phyloP scores from a whole-genome alignment of 2,888 invertebrate species.

The Sinotaia quadrata region DNA sequence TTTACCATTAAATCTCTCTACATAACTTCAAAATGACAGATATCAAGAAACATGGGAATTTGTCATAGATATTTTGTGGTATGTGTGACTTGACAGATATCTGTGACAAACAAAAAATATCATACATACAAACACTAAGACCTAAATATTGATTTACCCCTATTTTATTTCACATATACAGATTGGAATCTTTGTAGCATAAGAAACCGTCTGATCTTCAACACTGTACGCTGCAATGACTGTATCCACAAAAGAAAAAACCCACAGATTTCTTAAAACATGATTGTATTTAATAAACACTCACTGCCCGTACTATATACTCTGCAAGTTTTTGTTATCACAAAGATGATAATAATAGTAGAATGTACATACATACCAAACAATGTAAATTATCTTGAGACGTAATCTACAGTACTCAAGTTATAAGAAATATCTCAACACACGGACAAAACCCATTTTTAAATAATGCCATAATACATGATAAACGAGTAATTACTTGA shows the following conservation, averaged over 20 bases:
- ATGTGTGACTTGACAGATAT: no score
- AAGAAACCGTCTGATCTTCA: constrained; percentile 26
- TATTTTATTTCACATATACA: constrained; percentile 36
- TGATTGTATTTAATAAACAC: constrained; percentile 6
- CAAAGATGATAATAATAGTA: constrained; percentile 5
- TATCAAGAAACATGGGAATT: no score
- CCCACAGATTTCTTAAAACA: constrained; percentile 4
- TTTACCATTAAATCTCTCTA: no score
- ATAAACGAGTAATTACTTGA: no score
- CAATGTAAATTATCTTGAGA: neutral
- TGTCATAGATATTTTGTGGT: no score
- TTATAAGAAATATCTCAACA: neutral
- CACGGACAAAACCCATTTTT: neutral
- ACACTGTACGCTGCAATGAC: constrained; percentile 20
- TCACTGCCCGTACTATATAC: constrained; percentile 24
- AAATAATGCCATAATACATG: neutral
- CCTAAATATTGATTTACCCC: constrained; percentile 13
- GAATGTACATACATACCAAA: constrained; percentile 5
- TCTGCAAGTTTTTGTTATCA: constrained; percentile 6
- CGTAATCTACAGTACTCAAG: neutral
- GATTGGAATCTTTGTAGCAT: constrained; percentile 28
- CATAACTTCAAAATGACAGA: no score
- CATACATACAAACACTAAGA: no score
- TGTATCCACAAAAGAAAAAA: constrained; percentile 9
- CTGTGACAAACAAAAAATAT: no score